Percentiles rank a stretch among this genome's conserved stretches.
These are phyloP conservation scores for Planococcus citri DNA, from an alignment of 1,140 invertebrate genomes.

Conservation along the genomic window DNA sequence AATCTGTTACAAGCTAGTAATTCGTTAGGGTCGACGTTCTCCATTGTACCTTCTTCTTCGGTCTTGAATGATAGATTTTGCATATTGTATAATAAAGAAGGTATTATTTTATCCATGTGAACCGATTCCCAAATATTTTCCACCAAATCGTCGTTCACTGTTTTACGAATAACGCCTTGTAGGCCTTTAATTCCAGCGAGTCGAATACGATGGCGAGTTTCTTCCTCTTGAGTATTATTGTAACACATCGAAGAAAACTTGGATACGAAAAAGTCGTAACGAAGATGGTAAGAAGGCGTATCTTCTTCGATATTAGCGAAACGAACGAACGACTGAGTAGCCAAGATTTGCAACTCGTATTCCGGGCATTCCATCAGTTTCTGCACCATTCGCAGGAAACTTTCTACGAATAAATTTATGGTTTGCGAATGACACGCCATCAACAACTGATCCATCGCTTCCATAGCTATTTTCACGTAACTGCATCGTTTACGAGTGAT, in stretches of 20 bases:
- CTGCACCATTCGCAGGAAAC: slow-evolving; percentile 96
- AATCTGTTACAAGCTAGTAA: slow-evolving; percentile 27
- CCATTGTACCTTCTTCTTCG: slow-evolving; percentile 1
- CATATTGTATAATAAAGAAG: slow-evolving; percentile 95
- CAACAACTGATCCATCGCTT: slow-evolving; percentile 92
- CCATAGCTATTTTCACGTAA: slow-evolving; percentile 85
- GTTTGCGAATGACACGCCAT: slow-evolving; percentile 89
- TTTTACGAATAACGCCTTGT: slow-evolving; percentile 88
- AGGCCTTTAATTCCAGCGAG: slow-evolving; percentile 73
- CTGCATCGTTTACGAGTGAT: slow-evolving; percentile 61
- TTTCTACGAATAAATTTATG: slow-evolving; percentile 96
- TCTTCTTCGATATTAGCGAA: slow-evolving; percentile 99
- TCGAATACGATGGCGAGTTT: slow-evolving; percentile 58
- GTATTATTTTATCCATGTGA: slow-evolving; percentile 99
- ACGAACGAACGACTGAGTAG: slow-evolving; percentile 91
- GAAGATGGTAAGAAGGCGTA: slow-evolving; percentile 93
- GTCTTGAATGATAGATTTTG: slow-evolving; percentile 35
- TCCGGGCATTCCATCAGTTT: slow-evolving; percentile 90
- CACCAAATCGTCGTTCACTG: slow-evolving; percentile 93
- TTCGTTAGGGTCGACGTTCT: not conserved
- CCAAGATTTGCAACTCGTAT: slow-evolving; percentile 84
- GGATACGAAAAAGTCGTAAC: slow-evolving; percentile 98
- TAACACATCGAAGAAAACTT: slow-evolving; percentile 98
- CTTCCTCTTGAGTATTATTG: slow-evolving; percentile 54
- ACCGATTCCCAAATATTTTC: slow-evolving; percentile 97